Base-by-base conservation (phyloP, 2,113 vertebrate genomes). In the Tragelaphus strepsiceros region DNA sequence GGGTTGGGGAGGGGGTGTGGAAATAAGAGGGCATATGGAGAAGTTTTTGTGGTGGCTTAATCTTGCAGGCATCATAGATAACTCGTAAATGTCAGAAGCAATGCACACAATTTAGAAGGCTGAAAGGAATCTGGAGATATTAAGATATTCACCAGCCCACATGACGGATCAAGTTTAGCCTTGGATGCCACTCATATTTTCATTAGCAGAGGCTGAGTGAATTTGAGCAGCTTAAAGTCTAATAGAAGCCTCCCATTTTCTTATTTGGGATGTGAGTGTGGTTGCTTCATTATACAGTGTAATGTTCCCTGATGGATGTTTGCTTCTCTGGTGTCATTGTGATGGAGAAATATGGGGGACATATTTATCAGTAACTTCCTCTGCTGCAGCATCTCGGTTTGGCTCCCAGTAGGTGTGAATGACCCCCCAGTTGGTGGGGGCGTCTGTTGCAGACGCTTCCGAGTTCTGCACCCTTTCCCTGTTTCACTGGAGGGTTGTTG, bases 1-100 rank as follows among this genome's bases (percentile, higher is more conserved):
- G 3, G 32, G 32, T 19, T 21, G 64, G 89, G 28, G 5, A 77
- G 67, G 87, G 81, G 49, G 26, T 53, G 2, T 59, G 92, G 49
- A 39, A 64, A 83, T 49, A 59, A 56, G 85, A 7, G 21, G 84
- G 14, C 81, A 32, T 4, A 61, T 84, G 80, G 21, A 64, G 94
- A n/a, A n/a, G 43, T 97, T 97, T 97, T 97, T 54, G 0, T 87
- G 51, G 85, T 26, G 77, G 81, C 92, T 93, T 93, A 7, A 4
- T 94, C 54, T 96, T 92, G 10, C 39, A 35, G 92, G 90, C 96
- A 96, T 95, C 97, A 84, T 1, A 46, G 92, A 94, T 97, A 92
- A 94, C 96, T 98, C 43, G 10, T 94, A 98, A 98, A 98, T 97
- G 98, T 97, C 98, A 97, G 94, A 53, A 94, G 83, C 16, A 59